Base-by-base conservation (phyloP, 2,888 invertebrate genomes). In the Trichopria drosophilae region DNA sequence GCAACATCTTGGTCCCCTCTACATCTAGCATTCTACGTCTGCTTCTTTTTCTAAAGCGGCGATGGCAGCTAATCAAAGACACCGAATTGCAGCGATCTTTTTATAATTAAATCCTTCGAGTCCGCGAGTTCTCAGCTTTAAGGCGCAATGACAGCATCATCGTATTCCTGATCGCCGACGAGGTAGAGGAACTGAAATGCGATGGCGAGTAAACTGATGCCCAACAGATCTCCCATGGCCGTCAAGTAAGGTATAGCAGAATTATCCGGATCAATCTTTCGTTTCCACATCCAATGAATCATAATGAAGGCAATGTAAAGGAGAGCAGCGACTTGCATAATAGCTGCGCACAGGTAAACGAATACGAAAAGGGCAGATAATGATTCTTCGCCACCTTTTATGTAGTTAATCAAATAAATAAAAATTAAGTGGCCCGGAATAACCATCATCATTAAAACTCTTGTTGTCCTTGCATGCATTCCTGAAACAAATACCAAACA, bases 211-310 rank as follows among this genome's bases (percentile, higher is more conserved):
- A 85, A 76, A 43, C 81, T 82, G 58, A 88, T 88, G 28, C 90
- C 90, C 19, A 89, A 76, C 12, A 90, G 79, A 75, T 90, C 90
- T 19, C 90, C 90, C 63, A 88, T 78, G 5, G 89, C 85, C 9
- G 88, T 88, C 61, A 89, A 75, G 72, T 88, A 87, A 15, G 88
- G 88, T 65, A 88, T 88, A 55, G 87, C 86, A 34, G 85, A 85
- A 67, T 87, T 88, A 74, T 88, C 88, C 3, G 88, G 88, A 72
- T 89, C 87, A 44, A 82, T 80, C 44, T 80, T 80, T 9, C 76
- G 68, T 45, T 77, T 76, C 85, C 85, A 86, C 77, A 84, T 80
- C 73, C 78, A 80, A 61, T 82, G 80, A 22, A 85, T 83, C 77
- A 86, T 78, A 72, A 80, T 83, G 64, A 80, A 81, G 37, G 84